Base-by-base conservation (phyloP, 2,797 vertebrate genomes). In the Siniperca scherzeri region DNA sequence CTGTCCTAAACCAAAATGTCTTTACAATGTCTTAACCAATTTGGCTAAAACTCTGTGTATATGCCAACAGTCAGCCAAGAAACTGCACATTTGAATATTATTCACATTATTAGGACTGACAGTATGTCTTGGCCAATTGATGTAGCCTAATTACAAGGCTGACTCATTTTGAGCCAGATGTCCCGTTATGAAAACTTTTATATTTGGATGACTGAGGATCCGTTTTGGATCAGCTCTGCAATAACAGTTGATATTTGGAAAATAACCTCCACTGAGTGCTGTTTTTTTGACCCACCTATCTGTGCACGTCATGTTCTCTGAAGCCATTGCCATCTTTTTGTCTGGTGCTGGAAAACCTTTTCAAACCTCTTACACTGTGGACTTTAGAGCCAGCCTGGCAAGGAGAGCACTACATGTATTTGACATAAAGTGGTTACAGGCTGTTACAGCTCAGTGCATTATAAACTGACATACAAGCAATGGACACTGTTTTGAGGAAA, bases 1-100 rank as follows among this genome's bases (percentile, higher is more conserved):
- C 27, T 56, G 21, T 69, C 22, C 25, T 36, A 40, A 73, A 77
- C 62, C 40, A 56, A 56, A 80, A 36, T 70, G 53, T n/a, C 38
- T 46, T 21, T 50, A 40, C 1, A 1, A 7, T 70, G 46, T 48
- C 57, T 66, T n/a, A 25, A 46, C 52, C 17, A 56, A 33, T 30
- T 68, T 57, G 33, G 38, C n/a, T 53, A 48, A 48, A 73, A 27
- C 16, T 57, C 2, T 48, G 22, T 36, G 27, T 22, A 46, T 7
- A 56, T 33, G 2, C 55, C 62, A 67, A 27, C 44, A 52, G 33
- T 52, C 36, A 25, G 68, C 21, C 59, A 46, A 57, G 25, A 22
- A 70, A 30, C 53, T 30, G 17, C 17, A n/a, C 36, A 52, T 61
- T 74, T 30, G 11, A 55, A n/a, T 59, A n/a, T 12, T 11, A 77